These are phyloP conservation scores for Xylocampa areola DNA, from an alignment of 2,888 invertebrate species.

Conservation along the genomic window DNA sequence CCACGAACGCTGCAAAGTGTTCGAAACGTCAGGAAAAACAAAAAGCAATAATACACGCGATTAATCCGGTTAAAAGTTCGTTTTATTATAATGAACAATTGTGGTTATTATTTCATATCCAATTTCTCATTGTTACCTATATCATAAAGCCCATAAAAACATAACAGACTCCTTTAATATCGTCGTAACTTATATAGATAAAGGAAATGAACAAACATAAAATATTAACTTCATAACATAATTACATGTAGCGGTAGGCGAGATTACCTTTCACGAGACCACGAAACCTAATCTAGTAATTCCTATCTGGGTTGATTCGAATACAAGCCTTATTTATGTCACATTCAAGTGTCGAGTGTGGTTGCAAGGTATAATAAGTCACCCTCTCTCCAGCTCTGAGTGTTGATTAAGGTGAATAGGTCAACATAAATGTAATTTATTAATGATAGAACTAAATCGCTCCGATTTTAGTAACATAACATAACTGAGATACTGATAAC, in stretches of 20 bases:
- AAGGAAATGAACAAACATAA: conserved; percentile 48
- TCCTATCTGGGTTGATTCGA: conserved; percentile 35
- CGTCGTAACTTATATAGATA: neutral
- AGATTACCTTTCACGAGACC: conserved; percentile 49
- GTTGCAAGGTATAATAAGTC: neutral
- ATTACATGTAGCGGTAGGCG: conserved; percentile 40
- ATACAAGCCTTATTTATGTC: conserved; percentile 31
- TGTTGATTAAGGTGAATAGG: too few species aligned
- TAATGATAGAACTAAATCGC: neutral
- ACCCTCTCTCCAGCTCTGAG: neutral
- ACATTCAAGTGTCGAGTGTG: conserved; percentile 12
- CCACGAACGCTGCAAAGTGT: too few species aligned
- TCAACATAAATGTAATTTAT: neutral
- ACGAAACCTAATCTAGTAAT: conserved; percentile 47
- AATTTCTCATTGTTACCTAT: too few species aligned
- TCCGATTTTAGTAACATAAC: too few species aligned
- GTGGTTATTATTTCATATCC: too few species aligned
- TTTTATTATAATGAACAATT: too few species aligned
- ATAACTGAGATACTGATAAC: too few species aligned
- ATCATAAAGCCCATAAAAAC: neutral
- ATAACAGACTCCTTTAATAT: neutral
- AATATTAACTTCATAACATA: conserved; percentile 44
- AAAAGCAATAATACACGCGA: too few species aligned
- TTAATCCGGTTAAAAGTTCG: too few species aligned
- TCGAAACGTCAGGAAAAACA: too few species aligned